A percentile compares a stretch with the other conserved stretches of the same genome.
Evolutionary conservation across 2,113 vertebrate genomes (phyloP).

Genomic region (Centrocercus urophasianus): DNA sequence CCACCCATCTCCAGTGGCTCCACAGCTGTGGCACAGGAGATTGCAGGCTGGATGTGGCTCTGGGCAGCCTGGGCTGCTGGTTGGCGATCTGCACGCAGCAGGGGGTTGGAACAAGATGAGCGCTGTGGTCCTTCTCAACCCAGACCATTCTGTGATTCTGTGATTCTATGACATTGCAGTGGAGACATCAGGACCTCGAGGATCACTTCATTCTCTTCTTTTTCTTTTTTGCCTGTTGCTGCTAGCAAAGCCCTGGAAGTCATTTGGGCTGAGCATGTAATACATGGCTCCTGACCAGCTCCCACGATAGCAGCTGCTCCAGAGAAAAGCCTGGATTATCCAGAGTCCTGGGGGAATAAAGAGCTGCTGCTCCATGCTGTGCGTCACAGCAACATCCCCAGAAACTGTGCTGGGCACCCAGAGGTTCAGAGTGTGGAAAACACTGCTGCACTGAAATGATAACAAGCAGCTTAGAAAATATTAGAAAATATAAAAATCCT

Average conservation of each 20-base stretch:
- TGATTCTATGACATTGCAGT: too few relatives aligned
- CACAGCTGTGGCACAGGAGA: neutral
- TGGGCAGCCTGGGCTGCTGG: too few relatives aligned
- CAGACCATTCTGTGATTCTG: too few relatives aligned
- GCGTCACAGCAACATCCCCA: accelerated
- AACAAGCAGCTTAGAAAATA: neutral
- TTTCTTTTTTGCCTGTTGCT: neutral
- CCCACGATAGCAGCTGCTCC: neutral
- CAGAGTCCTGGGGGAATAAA: neutral
- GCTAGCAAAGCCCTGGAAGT: neutral
- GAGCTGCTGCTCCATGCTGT: neutral
- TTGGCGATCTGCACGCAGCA: too few relatives aligned
- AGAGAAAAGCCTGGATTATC: constrained; percentile 34
- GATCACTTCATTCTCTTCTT: neutral
- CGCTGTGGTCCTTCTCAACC: too few relatives aligned
- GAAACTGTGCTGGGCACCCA: neutral
- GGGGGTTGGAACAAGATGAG: too few relatives aligned
- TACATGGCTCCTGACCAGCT: neutral
- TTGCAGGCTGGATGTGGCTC: too few relatives aligned
- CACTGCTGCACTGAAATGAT: neutral
- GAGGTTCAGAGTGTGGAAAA: neutral
- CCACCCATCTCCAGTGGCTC: neutral
- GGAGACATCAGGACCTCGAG: too few relatives aligned
- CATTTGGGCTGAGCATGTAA: neutral
- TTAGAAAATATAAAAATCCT: neutral